These are phyloP conservation scores for Nycteola revayana DNA, from an alignment of 2,888 invertebrate genomes.

Conservation along the genomic window DNA sequence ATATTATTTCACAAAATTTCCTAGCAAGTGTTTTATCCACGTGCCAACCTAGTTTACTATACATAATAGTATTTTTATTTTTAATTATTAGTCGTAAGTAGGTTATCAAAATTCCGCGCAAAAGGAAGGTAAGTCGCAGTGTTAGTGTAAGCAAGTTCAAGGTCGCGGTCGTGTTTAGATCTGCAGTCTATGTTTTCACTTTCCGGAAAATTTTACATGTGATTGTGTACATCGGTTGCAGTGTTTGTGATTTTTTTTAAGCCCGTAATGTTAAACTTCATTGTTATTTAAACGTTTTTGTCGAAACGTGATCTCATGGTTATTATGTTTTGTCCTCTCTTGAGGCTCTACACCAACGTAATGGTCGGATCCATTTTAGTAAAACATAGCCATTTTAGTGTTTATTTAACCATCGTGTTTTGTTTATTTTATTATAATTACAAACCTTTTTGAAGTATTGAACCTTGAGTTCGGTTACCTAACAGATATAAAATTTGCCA, in stretches of 20 bases:
- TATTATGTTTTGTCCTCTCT: conserved; percentile 9
- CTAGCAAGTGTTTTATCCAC: conserved; percentile 61
- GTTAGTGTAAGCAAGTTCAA: conserved; percentile 19
- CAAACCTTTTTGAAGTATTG: too few relatives aligned
- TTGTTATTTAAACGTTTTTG: conserved; percentile 9
- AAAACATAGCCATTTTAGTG: conserved; percentile 5
- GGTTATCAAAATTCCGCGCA: conserved; percentile 71
- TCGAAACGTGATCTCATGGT: conserved; percentile 18
- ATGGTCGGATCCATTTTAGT: conserved; percentile 11
- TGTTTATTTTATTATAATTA: too few relatives aligned
- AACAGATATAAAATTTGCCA: too few relatives aligned
- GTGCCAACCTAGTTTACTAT: conserved; percentile 53
- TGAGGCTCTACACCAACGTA: conserved; percentile 19
- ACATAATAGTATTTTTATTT: conserved; percentile 21
- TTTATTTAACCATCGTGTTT: background rate
- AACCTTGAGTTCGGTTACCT: too few relatives aligned
- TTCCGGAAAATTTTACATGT: conserved; percentile 7
- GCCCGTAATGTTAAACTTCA: background rate
- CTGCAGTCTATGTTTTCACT: conserved; percentile 26
- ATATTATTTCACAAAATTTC: conserved; percentile 43
- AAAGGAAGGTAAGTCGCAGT: conserved; percentile 72
- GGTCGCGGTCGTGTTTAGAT: conserved; percentile 14
- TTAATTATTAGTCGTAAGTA: conserved; percentile 40
- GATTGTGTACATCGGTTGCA: too few relatives aligned
- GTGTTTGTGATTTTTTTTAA: too few relatives aligned